Base-by-base conservation (phyloP, 1,140 invertebrate species). In the Psilanteris sp. region DNA sequence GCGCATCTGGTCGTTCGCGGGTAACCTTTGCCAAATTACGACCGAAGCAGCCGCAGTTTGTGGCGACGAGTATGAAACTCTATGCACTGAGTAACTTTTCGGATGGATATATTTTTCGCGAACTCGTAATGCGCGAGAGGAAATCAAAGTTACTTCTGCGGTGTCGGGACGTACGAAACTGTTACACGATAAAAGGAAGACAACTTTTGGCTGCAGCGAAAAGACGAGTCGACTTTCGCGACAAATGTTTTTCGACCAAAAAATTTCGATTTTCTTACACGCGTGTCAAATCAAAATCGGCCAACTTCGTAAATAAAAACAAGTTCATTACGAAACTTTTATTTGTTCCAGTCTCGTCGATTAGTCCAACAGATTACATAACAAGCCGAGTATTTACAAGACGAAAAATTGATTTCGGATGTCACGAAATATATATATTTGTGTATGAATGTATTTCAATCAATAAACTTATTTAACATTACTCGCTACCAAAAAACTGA, bases 91-190 rank as follows among this genome's bases (percentile, higher is more conserved):
- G 59, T 77, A 81, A 83, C 81, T 85, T 85, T 83, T 77, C 52
- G 67, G 82, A 83, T 83, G 82, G 83, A 85, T 85, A 85, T 79
- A 79, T 83, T 85, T 80, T 81, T 77, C 74, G 78, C 72, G 80
- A 77, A 72, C 67, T 68, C 75, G 66, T 76, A 59, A 59, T 61
- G 59, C 72, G 73, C 72, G 67, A 62, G 68, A 73, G 50, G 77
- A 64, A 79, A 76, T 78, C 71, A 78, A 85, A 84, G 79, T 85
- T 84, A 82, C 80, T 82, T 74, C 70, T 81, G 82, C 71, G 76
- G 81, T 76, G 48, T 64, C 36, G 61, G 50, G 34, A 39, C 37
- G 46, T 3, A 29, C 57, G 24, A 70, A 64, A 62, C 72, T 57
- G 72, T 76, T 76, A 76, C 72, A 76, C 72, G 57, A 64, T 64